Evolutionary conservation across 2,888 invertebrate species (phyloP).

Genomic region (Philereme vetulata): DNA sequence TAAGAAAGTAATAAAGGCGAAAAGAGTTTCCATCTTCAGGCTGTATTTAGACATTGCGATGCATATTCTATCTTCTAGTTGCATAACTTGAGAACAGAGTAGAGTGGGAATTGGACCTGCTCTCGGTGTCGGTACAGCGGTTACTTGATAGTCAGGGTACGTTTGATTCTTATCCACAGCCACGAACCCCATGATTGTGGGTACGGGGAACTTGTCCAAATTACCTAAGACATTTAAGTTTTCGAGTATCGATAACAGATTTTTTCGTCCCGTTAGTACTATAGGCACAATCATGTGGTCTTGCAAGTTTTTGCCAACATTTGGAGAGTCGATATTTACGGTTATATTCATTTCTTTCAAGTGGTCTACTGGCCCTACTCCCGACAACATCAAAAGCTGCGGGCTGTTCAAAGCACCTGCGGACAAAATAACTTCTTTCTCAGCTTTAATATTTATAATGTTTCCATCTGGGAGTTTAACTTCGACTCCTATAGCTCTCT

Average conservation of each 20-base stretch:
- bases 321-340: constrained; percentile 46
- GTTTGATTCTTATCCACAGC: constrained; percentile 46
- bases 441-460: constrained; percentile 37
- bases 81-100: constrained; percentile 15
- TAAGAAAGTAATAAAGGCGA: constrained; percentile 39
- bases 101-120: constrained; percentile 37
- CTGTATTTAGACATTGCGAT: constrained; percentile 34
- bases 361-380: constrained; percentile 54
- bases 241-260: constrained; percentile 29
- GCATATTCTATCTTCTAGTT: constrained; percentile 43
- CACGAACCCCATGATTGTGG: constrained; percentile 49
- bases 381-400: constrained; percentile 59
- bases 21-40: constrained; percentile 35
- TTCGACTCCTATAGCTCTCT: constrained; percentile 49
- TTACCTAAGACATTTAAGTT: constrained; percentile 41
- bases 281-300: constrained; percentile 50
- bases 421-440: constrained; percentile 33
- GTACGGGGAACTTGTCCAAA: constrained; percentile 43
- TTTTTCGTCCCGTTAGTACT: constrained; percentile 39
- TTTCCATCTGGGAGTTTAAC: constrained; percentile 33
- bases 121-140: constrained; percentile 41
- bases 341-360: constrained; percentile 46
- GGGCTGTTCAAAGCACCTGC: constrained; percentile 53
- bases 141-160: constrained; percentile 55
- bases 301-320: constrained; percentile 54